These are phyloP conservation scores for Heliconius ethilla DNA, from an alignment of 2,888 invertebrate genomes.

Conservation along the genomic window DNA sequence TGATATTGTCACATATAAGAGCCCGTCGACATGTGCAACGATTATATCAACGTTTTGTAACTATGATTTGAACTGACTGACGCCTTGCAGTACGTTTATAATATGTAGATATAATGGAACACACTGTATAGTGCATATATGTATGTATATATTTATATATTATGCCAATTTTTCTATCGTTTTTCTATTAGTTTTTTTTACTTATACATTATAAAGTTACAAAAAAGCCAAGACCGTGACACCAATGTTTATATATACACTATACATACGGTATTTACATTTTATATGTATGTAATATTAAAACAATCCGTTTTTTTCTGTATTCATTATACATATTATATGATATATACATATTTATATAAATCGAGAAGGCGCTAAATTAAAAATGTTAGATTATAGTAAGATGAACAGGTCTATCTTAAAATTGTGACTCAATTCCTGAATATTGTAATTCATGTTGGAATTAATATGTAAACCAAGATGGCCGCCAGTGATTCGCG, in stretches of 20 bases:
- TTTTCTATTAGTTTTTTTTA: constrained; percentile 8
- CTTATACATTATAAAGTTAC: constrained; percentile 2
- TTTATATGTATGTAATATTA: neutral
- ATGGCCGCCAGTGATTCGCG: constrained; percentile 15
- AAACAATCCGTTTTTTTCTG: neutral
- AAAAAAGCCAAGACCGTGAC: constrained; percentile 2
- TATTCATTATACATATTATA: constrained; percentile 8
- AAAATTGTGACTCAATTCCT: neutral
- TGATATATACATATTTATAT: constrained; percentile 12
- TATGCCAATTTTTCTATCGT: constrained; percentile 8
- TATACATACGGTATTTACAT: constrained; percentile 12
- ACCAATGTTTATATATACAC: constrained; percentile 16
- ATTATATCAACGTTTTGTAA: constrained; percentile 21
- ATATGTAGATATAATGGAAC: constrained; percentile 14
- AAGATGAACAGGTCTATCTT: constrained; percentile 6
- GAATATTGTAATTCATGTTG: neutral
- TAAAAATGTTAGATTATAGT: constrained; percentile 12
- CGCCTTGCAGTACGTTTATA: constrained; percentile 17
- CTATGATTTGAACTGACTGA: constrained; percentile 24
- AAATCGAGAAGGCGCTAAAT: constrained; percentile 22
- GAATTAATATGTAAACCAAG: neutral
- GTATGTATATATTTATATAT: constrained; percentile 19
- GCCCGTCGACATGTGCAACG: constrained; percentile 20
- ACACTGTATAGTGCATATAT: constrained; percentile 18
- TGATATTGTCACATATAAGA: neutral